Base-by-base conservation (phyloP, 2,888 invertebrate genomes). In the Epirrita christyi region DNA sequence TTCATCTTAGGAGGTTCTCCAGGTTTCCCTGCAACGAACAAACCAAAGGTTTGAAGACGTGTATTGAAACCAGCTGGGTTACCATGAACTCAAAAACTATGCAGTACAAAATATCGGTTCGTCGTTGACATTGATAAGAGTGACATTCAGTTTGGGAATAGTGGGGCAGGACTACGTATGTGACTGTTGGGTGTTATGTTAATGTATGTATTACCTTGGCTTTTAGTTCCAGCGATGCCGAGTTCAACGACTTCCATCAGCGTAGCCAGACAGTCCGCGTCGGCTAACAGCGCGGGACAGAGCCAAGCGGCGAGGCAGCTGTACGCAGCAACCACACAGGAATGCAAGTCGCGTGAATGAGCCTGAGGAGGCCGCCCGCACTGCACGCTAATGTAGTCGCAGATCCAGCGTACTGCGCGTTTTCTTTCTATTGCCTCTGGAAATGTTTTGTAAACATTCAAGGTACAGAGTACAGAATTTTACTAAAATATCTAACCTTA, bases 161-260 rank as follows among this genome's bases (percentile, higher is more conserved):
- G n/a, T n/a, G n/a, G n/a, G n/a, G n/a, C n/a, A n/a, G n/a, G n/a
- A n/a, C n/a, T n/a, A n/a, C n/a, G n/a, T n/a, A n/a, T n/a, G n/a
- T n/a, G n/a, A n/a, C n/a, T n/a, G n/a, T n/a, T n/a, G n/a, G n/a
- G n/a, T n/a, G n/a, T n/a, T n/a, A n/a, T n/a, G n/a, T n/a, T n/a
- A n/a, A n/a, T 3, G 27, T 27, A 2, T 21, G 21, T 21, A 4
- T 27, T 28, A 62, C 95, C 95, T 44, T 95, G 93, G 55, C 96
- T 96, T 88, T 98, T 99, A 6, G 97, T 95, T 11, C 99, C 99
- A 0, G 99, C 98, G 54, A 99, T 97, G 52, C 99, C 99, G 27
- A 99, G 93, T 84, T 99, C 99, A 1, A 99, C 97, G 0, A 99
- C 98, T 89, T 99, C 99, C 62, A 99, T 93, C 51, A 99, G 97